A percentile compares a stretch with the other conserved stretches of the same genome.
Evolutionary conservation across 2,113 vertebrate species (phyloP).

Genomic region (Spheniscus mendiculus): DNA sequence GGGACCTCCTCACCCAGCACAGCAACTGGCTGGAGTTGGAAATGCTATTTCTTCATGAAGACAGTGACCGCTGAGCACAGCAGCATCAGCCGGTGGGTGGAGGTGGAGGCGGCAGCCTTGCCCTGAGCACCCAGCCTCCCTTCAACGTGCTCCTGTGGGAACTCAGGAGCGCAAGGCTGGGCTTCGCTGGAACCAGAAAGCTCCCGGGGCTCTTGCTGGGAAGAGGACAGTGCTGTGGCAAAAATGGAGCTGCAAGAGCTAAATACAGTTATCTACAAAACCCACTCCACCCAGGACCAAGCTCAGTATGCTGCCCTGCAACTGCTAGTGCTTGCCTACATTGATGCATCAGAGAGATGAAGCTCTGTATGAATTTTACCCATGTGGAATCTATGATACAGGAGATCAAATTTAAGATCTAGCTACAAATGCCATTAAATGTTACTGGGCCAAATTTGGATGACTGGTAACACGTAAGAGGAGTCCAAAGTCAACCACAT

Average conservation of each 20-base stretch:
- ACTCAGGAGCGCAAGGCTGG: not conserved
- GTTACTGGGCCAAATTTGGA: not conserved
- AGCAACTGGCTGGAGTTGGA: not conserved
- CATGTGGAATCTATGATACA: not conserved
- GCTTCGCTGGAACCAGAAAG: not conserved
- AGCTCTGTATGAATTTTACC: not conserved
- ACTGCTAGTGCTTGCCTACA: not conserved
- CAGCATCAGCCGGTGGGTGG: not conserved
- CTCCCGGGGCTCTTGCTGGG: not conserved
- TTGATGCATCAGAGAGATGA: not conserved
- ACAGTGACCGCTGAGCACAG: not conserved
- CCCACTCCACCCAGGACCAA: not conserved
- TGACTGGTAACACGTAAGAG: not conserved
- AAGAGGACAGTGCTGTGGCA: not conserved
- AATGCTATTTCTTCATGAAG: not conserved
- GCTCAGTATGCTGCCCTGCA: not conserved
- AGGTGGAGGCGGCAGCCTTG: not conserved
- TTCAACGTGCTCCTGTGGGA: accelerated
- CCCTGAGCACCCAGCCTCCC: not conserved
- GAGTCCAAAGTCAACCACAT: not conserved
- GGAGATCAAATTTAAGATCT: not conserved
- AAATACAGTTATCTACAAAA: not conserved
- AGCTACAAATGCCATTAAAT: not conserved
- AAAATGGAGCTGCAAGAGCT: not conserved
- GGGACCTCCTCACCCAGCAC: not conserved